These are phyloP conservation scores for Lasius fuliginosus DNA, from an alignment of 2,888 invertebrate species.

Conservation along the genomic window DNA sequence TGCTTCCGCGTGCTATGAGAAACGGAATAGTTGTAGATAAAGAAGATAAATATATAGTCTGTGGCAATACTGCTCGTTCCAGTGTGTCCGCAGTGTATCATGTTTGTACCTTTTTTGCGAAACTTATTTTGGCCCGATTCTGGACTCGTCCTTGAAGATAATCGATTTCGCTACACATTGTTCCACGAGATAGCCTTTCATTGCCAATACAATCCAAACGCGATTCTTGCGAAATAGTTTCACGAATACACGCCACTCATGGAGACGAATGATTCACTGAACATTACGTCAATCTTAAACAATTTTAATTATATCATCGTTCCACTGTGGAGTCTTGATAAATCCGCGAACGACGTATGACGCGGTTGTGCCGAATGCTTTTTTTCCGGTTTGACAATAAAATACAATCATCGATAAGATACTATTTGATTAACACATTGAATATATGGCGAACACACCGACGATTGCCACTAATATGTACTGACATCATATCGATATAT, in stretches of 20 bases:
- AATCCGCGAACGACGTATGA: constrained; percentile 11
- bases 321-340: constrained; percentile 15
- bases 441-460: not conserved
- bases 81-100: not conserved
- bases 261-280: constrained; percentile 16
- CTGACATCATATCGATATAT: too few species aligned
- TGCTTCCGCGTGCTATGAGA: not conserved
- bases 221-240: not conserved
- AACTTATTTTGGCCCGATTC: not conserved
- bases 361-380: constrained; percentile 6
- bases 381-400: constrained; percentile 40
- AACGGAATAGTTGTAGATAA: not conserved
- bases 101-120: not conserved
- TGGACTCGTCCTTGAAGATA: constrained; percentile 33
- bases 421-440: not conserved
- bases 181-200: not conserved
- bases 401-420: constrained; percentile 18
- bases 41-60: not conserved
- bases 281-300: constrained; percentile 63
- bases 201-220: not conserved
- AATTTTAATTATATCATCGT: constrained; percentile 59
- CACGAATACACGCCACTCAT: not conserved
- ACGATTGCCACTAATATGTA: too few species aligned
- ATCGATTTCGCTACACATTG: constrained; percentile 49
- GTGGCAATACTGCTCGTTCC: not conserved